phyloP scores from a whole-genome alignment of 2,113 vertebrate genomes.

The Andinoacara biseriatus region DNA sequence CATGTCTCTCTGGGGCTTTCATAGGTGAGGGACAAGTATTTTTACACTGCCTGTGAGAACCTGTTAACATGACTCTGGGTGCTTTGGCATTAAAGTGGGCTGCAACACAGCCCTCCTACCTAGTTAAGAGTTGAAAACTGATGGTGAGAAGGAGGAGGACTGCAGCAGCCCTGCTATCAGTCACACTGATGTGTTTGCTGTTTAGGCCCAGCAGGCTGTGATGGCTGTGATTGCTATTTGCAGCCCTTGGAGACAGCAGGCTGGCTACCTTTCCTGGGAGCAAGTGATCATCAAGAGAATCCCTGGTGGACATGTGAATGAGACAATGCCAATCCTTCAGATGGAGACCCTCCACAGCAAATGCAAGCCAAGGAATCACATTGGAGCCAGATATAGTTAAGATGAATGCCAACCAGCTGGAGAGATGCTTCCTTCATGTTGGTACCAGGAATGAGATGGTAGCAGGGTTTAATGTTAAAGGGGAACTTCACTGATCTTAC shows the following conservation, averaged over 20 bases:
- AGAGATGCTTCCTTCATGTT: neutral
- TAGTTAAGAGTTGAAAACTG: slow-evolving; percentile 49
- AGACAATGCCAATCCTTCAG: slow-evolving; percentile 31
- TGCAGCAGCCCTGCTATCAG: slow-evolving; percentile 46
- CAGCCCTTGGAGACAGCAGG: slow-evolving; percentile 56
- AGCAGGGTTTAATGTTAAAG: neutral
- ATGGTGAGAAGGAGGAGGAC: slow-evolving; percentile 41
- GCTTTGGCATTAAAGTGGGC: slow-evolving; percentile 50
- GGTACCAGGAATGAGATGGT: neutral
- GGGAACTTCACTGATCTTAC: neutral
- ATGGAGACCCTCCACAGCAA: neutral
- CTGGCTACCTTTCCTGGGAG: slow-evolving; percentile 42
- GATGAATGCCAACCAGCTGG: slow-evolving; percentile 3
- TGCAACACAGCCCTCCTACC: slow-evolving; percentile 39
- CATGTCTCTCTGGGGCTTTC: slow-evolving; percentile 11
- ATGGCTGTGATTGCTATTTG: slow-evolving; percentile 39
- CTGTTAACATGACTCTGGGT: slow-evolving; percentile 36
- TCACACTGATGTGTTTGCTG: slow-evolving; percentile 39
- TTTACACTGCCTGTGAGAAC: slow-evolving; percentile 46
- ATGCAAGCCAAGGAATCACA: slow-evolving; percentile 8
- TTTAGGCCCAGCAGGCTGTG: slow-evolving; percentile 41
- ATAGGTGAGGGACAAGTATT: slow-evolving; percentile 28
- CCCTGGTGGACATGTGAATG: slow-evolving; percentile 28
- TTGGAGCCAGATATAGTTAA: slow-evolving; percentile 5
- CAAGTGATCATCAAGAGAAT: slow-evolving; percentile 60